Base-by-base conservation (phyloP, 2,888 invertebrate genomes). In the Spilarctia lutea region DNA sequence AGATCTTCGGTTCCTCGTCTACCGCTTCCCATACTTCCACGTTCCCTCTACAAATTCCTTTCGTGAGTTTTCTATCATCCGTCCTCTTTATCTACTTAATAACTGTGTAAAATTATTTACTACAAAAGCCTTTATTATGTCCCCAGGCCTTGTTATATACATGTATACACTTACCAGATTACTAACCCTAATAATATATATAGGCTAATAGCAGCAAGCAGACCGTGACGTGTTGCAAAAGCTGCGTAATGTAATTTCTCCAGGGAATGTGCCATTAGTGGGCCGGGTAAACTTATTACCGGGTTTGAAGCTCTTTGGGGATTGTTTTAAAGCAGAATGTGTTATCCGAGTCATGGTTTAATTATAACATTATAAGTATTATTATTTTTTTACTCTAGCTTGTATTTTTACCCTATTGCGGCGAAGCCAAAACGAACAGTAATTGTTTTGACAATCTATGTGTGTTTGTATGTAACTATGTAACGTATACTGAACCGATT, bases 181-280 rank as follows among this genome's bases (percentile, higher is more conserved):
- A 27, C 60, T 60, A 27, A 16, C 6, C 45, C 45, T 45, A 6
- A 35, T 27, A 27, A 13, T n/a, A 10, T 24, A 20, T 52, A 52
- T 24, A n/a, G n/a, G 60, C 60, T 56, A n/a, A 56, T 8, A 35
- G 24, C 35, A n/a, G 24, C 67, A 45, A 27, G 45, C 67, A 27
- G 39, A 13, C n/a, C 24, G 42, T 27, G 56, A 70, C 8, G 16
- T 48, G 48, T 68, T 68, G 33, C 68, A 33, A 24, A n/a, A 27
- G 60, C 60, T 42, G 70, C 42, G 70, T 35, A 70, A 69, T 69
- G 27, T 52, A 52, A 56, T 67, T 67, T 67, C 56, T 52, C 72
- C 39, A 4, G 72, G 52, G 67, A 24, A 72, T 60, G 60, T 60
- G 13, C 39, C 27, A 52, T 70, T 60, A 56, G 39, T 60, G 56